Conservation (phyloP, 2,888 invertebrate genomes). For the Phyto melanocephala region DNA sequence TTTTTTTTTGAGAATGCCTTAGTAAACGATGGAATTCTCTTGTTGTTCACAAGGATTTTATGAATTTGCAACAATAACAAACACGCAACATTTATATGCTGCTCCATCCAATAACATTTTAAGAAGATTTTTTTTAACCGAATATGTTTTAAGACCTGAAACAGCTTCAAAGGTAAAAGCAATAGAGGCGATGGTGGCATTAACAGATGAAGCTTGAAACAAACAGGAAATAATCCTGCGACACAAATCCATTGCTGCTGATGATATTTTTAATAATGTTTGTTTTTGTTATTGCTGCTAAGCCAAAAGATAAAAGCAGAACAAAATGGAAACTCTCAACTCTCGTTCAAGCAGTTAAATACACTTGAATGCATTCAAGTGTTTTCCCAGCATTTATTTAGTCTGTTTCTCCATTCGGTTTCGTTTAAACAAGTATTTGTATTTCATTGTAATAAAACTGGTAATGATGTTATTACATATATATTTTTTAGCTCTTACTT, state of each 20-base stretch:
- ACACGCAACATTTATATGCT: conserved; percentile 23
- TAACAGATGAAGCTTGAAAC: conserved; percentile 60
- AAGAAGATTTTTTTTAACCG: conserved; percentile 11
- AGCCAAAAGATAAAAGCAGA: neutral
- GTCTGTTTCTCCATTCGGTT: conserved; percentile 28
- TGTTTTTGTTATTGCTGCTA: conserved; percentile 13
- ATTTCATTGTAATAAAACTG: conserved; percentile 53
- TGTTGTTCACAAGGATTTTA: conserved; percentile 5
- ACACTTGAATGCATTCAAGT: conserved; percentile 73
- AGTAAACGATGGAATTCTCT: neutral
- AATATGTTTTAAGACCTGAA: conserved; percentile 21
- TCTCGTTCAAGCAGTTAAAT: conserved; percentile 56
- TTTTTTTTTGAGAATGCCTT: conserved; percentile 23
- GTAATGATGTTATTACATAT: conserved; percentile 60
- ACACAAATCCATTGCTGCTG: conserved; percentile 39
- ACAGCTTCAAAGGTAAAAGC: neutral
- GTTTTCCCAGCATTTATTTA: conserved; percentile 50
- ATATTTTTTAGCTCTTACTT: neutral
- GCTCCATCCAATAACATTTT: conserved; percentile 20
- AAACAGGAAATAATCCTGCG: conserved; percentile 60
- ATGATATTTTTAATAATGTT: conserved; percentile 20
- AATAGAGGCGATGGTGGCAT: conserved; percentile 16
- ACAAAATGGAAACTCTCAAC: conserved; percentile 3
- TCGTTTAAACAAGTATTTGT: conserved; percentile 38
- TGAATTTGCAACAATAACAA: conserved; percentile 39